phyloP scores from a whole-genome alignment of 2,113 vertebrate genomes.

The Gopherus flavomarginatus region DNA sequence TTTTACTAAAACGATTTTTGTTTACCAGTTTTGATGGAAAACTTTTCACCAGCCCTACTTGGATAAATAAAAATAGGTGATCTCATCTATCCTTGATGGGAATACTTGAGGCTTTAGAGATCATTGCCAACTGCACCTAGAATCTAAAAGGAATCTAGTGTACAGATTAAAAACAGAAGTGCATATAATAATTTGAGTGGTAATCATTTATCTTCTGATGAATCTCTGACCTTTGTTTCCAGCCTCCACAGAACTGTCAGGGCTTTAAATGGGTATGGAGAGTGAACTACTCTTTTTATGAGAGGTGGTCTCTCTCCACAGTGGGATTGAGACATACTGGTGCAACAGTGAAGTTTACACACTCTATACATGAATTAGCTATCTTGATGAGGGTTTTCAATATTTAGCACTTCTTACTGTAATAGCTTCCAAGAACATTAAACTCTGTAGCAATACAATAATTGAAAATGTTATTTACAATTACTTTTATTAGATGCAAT shows the following conservation, averaged over 20 bases:
- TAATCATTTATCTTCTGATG: not conserved
- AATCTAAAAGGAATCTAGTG: not conserved
- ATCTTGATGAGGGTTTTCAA: not conserved
- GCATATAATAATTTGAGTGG: not conserved
- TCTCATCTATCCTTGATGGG: not conserved
- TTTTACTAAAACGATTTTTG: not conserved
- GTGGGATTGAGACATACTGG: not conserved
- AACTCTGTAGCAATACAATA: not conserved
- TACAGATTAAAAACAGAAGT: not conserved
- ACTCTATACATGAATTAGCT: not conserved
- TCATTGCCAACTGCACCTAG: not conserved
- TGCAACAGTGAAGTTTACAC: not conserved
- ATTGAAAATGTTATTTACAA: not conserved
- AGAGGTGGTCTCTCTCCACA: not conserved
- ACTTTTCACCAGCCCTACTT: not conserved
- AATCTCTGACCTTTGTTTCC: not conserved
- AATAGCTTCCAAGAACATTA: not conserved
- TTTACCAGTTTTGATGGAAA: not conserved
- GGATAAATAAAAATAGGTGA: not conserved
- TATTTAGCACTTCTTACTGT: not conserved
- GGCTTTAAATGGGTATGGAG: not conserved
- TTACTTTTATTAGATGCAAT: not conserved
- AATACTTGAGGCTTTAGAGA: not conserved
- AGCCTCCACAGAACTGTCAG: not conserved
- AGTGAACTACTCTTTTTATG: not conserved